Evolutionary conservation across 2,113 vertebrate genomes (phyloP).

Genomic region (Lepisosteus oculatus): DNA sequence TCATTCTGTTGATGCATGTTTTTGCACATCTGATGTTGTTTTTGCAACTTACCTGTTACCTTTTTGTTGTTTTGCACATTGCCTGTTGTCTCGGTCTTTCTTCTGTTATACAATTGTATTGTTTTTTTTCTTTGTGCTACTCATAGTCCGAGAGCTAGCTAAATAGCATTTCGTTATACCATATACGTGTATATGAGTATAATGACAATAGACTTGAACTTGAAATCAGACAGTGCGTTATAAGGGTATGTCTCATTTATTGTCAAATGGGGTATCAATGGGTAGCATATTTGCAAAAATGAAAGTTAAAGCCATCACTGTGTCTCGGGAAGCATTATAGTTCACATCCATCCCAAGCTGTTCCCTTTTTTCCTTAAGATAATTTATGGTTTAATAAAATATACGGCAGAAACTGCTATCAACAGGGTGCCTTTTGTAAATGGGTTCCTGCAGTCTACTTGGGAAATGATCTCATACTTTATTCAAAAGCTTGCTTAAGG

Average conservation of each 20-base stretch:
- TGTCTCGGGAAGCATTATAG: background rate
- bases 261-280: conserved; percentile 41
- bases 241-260: conserved; percentile 45
- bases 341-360: conserved; percentile 32
- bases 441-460: conserved; percentile 6
- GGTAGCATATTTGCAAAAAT: conserved; percentile 35
- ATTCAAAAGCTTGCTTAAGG: conserved; percentile 8
- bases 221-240: conserved; percentile 39
- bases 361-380: conserved; percentile 5
- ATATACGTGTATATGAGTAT: no score
- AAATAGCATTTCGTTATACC: no score
- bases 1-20: no score
- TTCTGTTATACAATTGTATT: no score
- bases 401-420: background rate
- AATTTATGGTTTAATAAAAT: conserved; percentile 28
- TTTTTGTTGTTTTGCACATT: no score
- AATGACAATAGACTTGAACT: background rate
- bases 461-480: conserved; percentile 24
- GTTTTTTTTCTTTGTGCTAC: no score
- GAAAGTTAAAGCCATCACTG: conserved; percentile 10
- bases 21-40: no score
- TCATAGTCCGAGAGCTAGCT: no score
- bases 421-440: conserved; percentile 1
- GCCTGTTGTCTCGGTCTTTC: conserved; percentile 12
- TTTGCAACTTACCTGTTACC: no score